Base-by-base conservation (phyloP, 2,113 vertebrate genomes). In the Phylloscopus trochiloides region DNA sequence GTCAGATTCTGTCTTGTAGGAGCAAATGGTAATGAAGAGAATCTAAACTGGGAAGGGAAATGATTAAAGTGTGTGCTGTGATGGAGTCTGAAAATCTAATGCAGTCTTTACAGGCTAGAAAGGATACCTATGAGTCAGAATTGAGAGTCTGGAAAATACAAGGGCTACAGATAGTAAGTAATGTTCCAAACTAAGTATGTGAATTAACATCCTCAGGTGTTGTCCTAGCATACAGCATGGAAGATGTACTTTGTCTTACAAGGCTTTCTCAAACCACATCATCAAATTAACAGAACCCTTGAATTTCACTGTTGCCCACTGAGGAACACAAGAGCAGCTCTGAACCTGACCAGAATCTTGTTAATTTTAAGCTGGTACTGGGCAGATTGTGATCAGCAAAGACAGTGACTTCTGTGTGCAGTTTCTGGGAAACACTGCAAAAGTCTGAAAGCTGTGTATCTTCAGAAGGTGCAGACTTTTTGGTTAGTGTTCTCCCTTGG, bases 361-460 rank as follows among this genome's bases (percentile, higher is more conserved):
- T 93, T 62, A 48, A 74, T 80, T 96, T 86, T 63, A 83, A 94
- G 79, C 28, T 94, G 79, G 32, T 76, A 54, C 62, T 86, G 71
- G 48, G 43, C 61, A 80, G 50, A 38, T 72, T 90, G 45, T 38
- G 63, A 76, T 55, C 71, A 92, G 67, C 67, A 88, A 55, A 94
- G 59, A 54, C 25, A 76, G 50, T 58, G 86, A 67, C 0, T 2
- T 63, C 65, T 81, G 34, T 17, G 38, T 83, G 78, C 71, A 47
- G 32, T 79, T 86, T 66, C 78, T 88, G 59, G 63, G 74, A 82
- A 85, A 61, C 32, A 47, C 57, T 75, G 84, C n/a, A 45, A 72
- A 66, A 52, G 14, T 90, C 62, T 75, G 62, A 78, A 93, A 92
- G 48, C 50, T 61, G 16, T 31, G 6, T 73, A 43, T 34, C 72